phyloP scores from a whole-genome alignment of 2,113 vertebrate species.

The Oreochromis niloticus region DNA sequence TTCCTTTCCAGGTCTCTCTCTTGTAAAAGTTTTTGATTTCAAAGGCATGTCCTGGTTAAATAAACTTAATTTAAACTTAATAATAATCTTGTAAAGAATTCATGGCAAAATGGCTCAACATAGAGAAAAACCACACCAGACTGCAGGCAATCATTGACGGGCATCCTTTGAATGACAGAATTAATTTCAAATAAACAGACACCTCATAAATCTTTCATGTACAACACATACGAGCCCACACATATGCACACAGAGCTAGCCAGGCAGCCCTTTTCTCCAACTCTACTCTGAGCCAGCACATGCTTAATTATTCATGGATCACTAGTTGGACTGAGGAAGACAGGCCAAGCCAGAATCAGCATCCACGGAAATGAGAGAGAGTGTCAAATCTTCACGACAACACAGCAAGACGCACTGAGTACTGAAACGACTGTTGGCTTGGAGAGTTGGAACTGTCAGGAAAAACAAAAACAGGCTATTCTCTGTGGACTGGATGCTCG shows the following conservation, averaged over 20 bases:
- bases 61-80: background rate
- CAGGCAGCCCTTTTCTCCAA: background rate
- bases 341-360: constrained; percentile 19
- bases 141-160: background rate
- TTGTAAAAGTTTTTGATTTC: background rate
- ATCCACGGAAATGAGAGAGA: constrained; percentile 12
- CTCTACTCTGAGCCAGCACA: constrained; percentile 20
- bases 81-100: background rate
- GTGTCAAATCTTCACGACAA: background rate
- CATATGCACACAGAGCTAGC: background rate
- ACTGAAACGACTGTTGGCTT: background rate
- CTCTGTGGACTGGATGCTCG: constrained; percentile 25
- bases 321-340: constrained; percentile 54
- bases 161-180: constrained; percentile 31
- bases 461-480: constrained; percentile 26
- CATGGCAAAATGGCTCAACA: background rate
- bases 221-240: background rate
- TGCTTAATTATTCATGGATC: constrained; percentile 66
- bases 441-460: background rate
- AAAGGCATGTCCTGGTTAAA: background rate
- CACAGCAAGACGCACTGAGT: background rate
- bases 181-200: constrained; percentile 43
- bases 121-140: background rate
- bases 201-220: constrained; percentile 49
- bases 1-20: background rate